Evolutionary conservation across 2,113 vertebrate species (phyloP), one percentile per base, ranked within the genome.

Genomic region (Labeo rohita): DNA sequence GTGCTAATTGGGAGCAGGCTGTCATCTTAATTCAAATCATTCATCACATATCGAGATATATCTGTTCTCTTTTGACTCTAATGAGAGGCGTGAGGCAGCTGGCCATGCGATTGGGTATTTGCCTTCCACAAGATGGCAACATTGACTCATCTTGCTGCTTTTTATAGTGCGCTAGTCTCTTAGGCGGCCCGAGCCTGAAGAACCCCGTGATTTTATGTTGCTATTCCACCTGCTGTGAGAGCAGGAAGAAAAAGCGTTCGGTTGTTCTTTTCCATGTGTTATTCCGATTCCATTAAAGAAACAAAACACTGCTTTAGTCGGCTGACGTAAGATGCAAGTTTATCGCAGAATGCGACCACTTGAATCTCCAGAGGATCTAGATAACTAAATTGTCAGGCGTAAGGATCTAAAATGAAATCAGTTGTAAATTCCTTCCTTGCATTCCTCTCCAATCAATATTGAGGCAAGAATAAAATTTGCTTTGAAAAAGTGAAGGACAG

Each of bases 81-180:
- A 72, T 2, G 0, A 43, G 68, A 72, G 68, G 39, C 34, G 61
- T 54, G 50, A 47, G 11, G 12, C 13, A 28, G 18, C 54, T 73
- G 43, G 39, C 34, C 28, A 34, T 80, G 21, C 18, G 59, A 56
- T 50, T 73, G 43, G 72, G 70, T 81, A 50, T 83, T 54, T n/a
- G 23, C 74, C 50, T 88, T 87, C 90, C 89, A 88, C 89, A 85
- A 91, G 90, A 90, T 90, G 90, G 89, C 90, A 91, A 89, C 86
- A 79, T 90, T 90, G 89, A 88, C 66, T 87, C 88, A 89, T 72
- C 82, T 86, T 70, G 65, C 13, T 50, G 28, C 65, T 82, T 49
- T 81, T 68, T 54, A 79, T 85, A 59, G 23, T 43, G 79, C 7
- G 50, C 66, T 47, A 79, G 15, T 83, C 12, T 23, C 65, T 76